Percentiles rank a stretch among this genome's conserved stretches.
phyloP scores from a whole-genome alignment of 2,113 vertebrate genomes.

The Pteropus alecto region DNA sequence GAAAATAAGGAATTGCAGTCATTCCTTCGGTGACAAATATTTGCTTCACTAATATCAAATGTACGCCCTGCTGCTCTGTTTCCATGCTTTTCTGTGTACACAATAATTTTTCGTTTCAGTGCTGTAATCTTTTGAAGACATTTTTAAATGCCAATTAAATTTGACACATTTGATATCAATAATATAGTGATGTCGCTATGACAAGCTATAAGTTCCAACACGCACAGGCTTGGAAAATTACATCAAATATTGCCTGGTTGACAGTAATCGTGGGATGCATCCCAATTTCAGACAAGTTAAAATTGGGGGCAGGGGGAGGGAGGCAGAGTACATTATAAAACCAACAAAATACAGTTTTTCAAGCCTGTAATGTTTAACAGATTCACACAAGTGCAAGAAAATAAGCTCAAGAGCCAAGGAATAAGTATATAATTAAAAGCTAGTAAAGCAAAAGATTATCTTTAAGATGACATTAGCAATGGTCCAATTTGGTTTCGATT shows the following conservation, averaged over 20 bases:
- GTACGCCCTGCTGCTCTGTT: neutral
- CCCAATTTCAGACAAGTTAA: neutral
- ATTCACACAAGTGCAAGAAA: conserved; percentile 67
- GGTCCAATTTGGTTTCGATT: conserved; percentile 56
- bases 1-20: conserved; percentile 18
- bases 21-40: neutral
- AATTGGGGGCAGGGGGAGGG: neutral
- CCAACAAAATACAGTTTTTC: conserved; percentile 51
- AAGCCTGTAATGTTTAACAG: conserved; percentile 66
- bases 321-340: neutral
- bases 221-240: neutral
- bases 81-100: neutral
- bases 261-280: neutral
- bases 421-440: neutral
- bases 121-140: conserved; percentile 34
- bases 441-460: conserved; percentile 43
- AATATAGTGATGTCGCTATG: neutral
- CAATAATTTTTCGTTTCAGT: neutral
- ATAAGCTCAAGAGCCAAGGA: conserved; percentile 56
- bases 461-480: conserved; percentile 37
- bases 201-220: neutral
- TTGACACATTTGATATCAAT: neutral
- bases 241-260: neutral
- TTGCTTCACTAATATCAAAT: neutral
- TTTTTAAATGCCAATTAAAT: conserved; percentile 28